A percentile compares a stretch with the other conserved stretches of the same genome.
phyloP scores from a whole-genome alignment of 2,888 invertebrate species.

The Eupithecia pulchellata region DNA sequence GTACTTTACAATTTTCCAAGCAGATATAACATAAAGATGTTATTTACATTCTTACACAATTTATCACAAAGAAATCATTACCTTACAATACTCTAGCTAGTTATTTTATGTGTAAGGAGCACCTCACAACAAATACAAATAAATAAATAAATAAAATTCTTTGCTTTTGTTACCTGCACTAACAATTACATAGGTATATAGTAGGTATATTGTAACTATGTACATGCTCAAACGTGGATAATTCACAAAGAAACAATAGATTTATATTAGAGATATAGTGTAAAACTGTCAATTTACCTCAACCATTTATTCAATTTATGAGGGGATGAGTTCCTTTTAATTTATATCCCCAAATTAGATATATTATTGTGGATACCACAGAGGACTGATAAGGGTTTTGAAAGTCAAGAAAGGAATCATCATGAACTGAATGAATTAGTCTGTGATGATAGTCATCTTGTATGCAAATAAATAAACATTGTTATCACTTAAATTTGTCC shows the following conservation, averaged over 20 bases:
- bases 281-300: neutral
- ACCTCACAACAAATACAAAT: no score
- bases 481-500: neutral
- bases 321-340: no score
- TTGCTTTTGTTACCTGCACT: neutral
- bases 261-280: neutral
- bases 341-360: no score
- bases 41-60: neutral
- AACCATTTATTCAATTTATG: no score
- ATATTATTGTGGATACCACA: neutral
- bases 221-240: neutral
- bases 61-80: neutral
- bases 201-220: neutral
- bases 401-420: neutral
- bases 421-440: no score
- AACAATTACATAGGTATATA: neutral
- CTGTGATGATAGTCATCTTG: neutral
- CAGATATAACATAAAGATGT: neutral
- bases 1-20: neutral
- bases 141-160: no score
- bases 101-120: conserved; percentile 1
- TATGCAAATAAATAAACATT: neutral
- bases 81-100: neutral
- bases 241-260: neutral
- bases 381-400: neutral